phyloP scores from a whole-genome alignment of 1,140 invertebrate species.

The Drosophila murphyi region DNA sequence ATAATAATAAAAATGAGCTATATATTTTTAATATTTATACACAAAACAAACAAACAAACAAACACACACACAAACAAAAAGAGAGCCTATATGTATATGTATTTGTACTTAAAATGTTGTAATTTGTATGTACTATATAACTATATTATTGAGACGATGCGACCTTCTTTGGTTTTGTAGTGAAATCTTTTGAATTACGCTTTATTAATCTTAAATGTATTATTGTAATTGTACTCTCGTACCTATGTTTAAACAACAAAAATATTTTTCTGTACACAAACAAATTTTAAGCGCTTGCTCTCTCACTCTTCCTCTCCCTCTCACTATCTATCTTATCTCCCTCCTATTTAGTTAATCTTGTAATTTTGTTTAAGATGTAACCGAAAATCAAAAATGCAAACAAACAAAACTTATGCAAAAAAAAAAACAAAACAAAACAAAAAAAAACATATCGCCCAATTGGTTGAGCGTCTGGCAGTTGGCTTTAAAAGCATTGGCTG shows the following conservation, averaged over 20 bases:
- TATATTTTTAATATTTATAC: conserved; percentile 82
- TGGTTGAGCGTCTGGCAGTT: conserved; percentile 47
- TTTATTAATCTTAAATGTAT: conserved; percentile 79
- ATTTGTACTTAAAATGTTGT: conserved; percentile 59
- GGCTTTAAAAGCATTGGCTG: conserved; percentile 41
- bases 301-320: conserved; percentile 14
- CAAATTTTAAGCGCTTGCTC: conserved; percentile 45
- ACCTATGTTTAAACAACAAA: conserved; percentile 60
- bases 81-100: conserved; percentile 45
- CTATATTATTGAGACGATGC: conserved; percentile 39
- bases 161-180: conserved; percentile 68
- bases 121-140: conserved; percentile 55
- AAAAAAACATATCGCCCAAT: conserved; percentile 70
- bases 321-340: conserved; percentile 17
- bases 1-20: conserved; percentile 31
- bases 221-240: conserved; percentile 65
- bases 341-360: conserved; percentile 49
- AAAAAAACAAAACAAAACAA: conserved; percentile 40
- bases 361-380: conserved; percentile 48
- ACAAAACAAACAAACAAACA: conserved; percentile 40
- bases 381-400: conserved; percentile 59
- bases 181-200: conserved; percentile 79
- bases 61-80: conserved; percentile 58
- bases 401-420: conserved; percentile 18
- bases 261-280: conserved; percentile 44